Conservation (phyloP, 2,113 vertebrate genomes). For the Oryzias melastigma region DNA sequence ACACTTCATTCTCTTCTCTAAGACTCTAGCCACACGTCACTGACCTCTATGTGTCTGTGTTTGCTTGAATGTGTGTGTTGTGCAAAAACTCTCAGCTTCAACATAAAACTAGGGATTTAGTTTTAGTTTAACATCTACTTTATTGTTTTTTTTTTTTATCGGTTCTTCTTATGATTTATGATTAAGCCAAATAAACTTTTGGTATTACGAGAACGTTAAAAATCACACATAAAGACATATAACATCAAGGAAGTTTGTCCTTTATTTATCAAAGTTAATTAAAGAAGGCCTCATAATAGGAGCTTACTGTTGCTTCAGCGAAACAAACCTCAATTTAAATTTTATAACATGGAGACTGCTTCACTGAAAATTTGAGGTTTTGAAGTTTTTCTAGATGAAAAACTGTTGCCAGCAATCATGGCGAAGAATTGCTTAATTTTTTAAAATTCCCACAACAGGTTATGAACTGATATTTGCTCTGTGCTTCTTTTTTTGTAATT, state of each 20-base stretch:
- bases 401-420: neutral
- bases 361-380: neutral
- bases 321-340: neutral
- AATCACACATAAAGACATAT: neutral
- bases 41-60: constrained; percentile 15
- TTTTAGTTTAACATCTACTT: no score
- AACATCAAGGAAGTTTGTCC: neutral
- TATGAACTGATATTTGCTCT: neutral
- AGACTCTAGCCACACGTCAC: constrained; percentile 34
- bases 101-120: no score
- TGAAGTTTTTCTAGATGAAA: neutral
- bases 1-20: constrained; percentile 66
- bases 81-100: no score
- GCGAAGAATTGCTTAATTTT: neutral
- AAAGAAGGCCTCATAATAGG: neutral
- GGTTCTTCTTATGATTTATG: no score
- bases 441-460: neutral
- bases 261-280: neutral
- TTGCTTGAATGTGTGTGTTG: neutral
- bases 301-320: no score
- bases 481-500: neutral
- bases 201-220: neutral
- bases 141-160: no score
- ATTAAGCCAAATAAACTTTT: neutral
- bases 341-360: neutral